Evolutionary conservation across 2,888 invertebrate genomes (phyloP).

Genomic region (Creontiades dilutus): DNA sequence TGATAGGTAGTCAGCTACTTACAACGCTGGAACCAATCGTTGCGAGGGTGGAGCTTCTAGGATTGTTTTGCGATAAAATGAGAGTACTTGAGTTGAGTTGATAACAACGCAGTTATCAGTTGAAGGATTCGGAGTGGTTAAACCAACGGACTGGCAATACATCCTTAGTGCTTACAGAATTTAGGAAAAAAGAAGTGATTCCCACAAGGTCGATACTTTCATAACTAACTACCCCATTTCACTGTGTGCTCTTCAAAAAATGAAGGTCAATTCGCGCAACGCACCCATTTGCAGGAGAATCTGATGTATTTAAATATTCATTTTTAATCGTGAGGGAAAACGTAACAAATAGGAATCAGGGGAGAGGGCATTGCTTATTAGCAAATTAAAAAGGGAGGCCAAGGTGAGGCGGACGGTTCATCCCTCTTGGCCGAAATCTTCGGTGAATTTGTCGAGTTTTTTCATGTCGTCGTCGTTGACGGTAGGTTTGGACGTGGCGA

Average conservation of each 20-base stretch:
- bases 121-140: not conserved
- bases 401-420: constrained; percentile 68
- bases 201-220: not conserved
- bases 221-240: not conserved
- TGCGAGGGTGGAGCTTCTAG: no score
- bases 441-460: constrained; percentile 95
- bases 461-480: constrained; percentile 97
- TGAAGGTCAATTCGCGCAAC: not conserved
- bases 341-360: not conserved
- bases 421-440: constrained; percentile 98
- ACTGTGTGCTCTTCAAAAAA: not conserved
- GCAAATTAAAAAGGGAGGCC: not conserved
- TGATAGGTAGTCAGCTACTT: no score
- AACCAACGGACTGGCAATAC: not conserved
- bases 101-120: not conserved
- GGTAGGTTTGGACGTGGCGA: constrained; percentile 97
- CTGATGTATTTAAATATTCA: not conserved
- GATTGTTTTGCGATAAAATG: not conserved
- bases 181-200: not conserved
- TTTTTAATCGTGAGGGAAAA: not conserved
- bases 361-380: not conserved
- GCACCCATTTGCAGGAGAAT: not conserved
- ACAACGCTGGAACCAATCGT: no score
- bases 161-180: not conserved
- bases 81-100: not conserved